phyloP scores from a whole-genome alignment of 1,140 invertebrate genomes.

The Listronotus oregonensis region DNA sequence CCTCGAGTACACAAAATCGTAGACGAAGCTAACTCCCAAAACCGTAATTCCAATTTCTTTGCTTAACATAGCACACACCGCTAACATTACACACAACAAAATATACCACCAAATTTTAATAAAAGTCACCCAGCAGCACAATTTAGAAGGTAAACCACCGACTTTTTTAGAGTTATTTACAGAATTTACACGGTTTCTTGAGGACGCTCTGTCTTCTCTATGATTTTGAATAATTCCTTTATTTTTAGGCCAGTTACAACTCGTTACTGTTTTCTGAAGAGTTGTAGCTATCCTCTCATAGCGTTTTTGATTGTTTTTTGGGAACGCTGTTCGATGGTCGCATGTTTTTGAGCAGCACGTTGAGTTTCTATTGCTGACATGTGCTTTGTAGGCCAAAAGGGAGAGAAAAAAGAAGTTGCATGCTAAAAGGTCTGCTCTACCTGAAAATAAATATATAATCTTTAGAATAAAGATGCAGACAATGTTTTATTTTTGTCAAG shows the following conservation, averaged over 20 bases:
- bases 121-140: conserved; percentile 52
- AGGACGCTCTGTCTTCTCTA: conserved; percentile 2
- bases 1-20: conserved; percentile 62
- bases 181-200: not conserved
- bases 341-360: conserved; percentile 28
- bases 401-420: conserved; percentile 89
- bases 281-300: conserved; percentile 47
- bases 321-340: conserved; percentile 1
- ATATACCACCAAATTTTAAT: conserved; percentile 64
- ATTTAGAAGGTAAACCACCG: not conserved
- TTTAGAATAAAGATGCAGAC: too few species aligned
- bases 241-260: conserved; percentile 49
- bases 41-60: conserved; percentile 94
- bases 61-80: conserved; percentile 75
- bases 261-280: conserved; percentile 48
- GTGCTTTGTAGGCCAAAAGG: conserved; percentile 79
- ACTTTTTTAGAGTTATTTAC: not conserved
- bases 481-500: too few species aligned
- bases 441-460: conserved; percentile 1
- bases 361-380: conserved; percentile 64
- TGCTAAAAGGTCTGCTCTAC: conserved; percentile 87
- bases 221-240: conserved; percentile 17
- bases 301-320: conserved; percentile 29
- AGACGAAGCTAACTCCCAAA: conserved; percentile 83
- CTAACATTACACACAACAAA: conserved; percentile 61